Evolutionary conservation across 2,797 vertebrate genomes (phyloP), one percentile per base, ranked within the genome.

Genomic region (Bovichtus diacanthus): DNA sequence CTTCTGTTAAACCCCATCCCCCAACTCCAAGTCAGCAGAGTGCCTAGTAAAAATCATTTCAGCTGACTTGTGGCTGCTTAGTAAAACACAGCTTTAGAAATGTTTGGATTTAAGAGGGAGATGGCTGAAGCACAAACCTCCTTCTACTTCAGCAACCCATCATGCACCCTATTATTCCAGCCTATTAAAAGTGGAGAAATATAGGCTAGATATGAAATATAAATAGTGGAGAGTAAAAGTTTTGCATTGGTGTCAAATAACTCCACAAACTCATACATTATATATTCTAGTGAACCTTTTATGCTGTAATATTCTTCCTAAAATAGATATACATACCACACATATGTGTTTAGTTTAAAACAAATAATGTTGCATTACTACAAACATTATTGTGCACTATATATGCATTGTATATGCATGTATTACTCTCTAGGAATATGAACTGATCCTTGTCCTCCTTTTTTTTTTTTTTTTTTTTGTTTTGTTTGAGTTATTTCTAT

Each of bases 11-110:
- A 74, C 64, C 81, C 94, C 93, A 88, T 90, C 92, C 92, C 93
- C 91, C 92, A 76, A 83, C 78, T 60, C 73, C 63, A 87, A 92
- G 87, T 90, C 92, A 94, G 90, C 90, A 78, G 74, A 91, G 88
- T 51, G 63, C 82, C 87, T 76, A 89, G 90, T 93, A 92, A 92
- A 91, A 95, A 93, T 88, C 84, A 90, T 92, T 90, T 93, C 84
- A 91, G 87, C 80, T 54, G 90, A 91, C 79, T 85, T 76, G 78
- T 75, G 82, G 84, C 88, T 76, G 86, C 70, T 84, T 56, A 72
- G 86, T 88, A 70, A 87, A 88, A 85, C 67, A 75, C 77, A 79
- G 77, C 62, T 91, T 82, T 76, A 18, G 65, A 84, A 78, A 77
- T 81, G 76, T 88, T 84, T 63, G 75, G 74, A 69, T 81, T 76